Conservation (phyloP, 2,797 vertebrate species). For the Dermochelys coriacea region DNA sequence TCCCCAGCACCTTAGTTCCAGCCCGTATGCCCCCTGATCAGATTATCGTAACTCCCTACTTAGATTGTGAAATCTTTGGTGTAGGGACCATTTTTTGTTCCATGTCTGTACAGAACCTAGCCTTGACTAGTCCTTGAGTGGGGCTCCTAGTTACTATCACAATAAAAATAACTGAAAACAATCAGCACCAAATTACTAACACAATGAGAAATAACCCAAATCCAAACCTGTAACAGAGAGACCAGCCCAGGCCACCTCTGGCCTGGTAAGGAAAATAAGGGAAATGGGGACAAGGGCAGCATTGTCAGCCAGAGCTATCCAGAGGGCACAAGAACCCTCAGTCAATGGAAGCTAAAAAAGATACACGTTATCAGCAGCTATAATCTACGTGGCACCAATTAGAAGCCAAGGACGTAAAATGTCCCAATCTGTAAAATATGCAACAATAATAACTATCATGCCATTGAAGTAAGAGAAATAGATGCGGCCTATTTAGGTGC, state of each 20-base stretch:
- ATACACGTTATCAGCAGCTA: neutral
- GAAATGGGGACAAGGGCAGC: neutral
- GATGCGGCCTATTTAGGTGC: neutral
- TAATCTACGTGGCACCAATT: neutral
- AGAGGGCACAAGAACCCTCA: neutral
- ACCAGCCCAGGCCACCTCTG: neutral
- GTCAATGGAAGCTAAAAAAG: neutral
- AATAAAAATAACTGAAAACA: neutral
- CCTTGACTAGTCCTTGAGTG: neutral
- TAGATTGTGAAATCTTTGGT: neutral
- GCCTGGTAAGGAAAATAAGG: conserved; percentile 28
- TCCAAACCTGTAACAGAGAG: neutral
- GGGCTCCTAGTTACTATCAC: neutral
- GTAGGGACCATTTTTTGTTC: neutral
- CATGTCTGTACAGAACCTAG: neutral
- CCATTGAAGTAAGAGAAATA: neutral
- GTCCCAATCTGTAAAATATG: neutral
- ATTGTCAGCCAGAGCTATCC: neutral
- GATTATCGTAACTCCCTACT: neutral
- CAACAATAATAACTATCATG: neutral
- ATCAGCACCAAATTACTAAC: neutral
- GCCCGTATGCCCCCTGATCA: neutral
- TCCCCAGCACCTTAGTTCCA: no score
- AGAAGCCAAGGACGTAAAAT: neutral
- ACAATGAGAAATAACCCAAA: neutral